Evolutionary conservation across 2,113 vertebrate species (phyloP).

Genomic region (Myxocyprinus asiaticus): DNA sequence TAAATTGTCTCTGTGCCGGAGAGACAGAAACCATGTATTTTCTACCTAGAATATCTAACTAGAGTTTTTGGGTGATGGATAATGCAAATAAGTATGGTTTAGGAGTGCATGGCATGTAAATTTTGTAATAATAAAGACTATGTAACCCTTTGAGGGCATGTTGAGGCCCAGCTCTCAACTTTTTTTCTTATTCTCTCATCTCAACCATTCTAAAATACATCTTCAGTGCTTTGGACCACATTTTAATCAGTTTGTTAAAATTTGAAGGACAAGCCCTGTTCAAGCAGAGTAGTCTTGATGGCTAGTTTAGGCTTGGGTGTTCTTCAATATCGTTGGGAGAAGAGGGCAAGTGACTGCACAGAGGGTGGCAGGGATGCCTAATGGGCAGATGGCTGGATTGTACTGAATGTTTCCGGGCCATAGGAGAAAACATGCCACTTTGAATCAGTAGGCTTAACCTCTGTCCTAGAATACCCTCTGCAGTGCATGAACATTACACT

Average conservation of each 20-base stretch:
- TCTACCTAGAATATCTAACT: neutral
- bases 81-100: neutral
- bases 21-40: neutral
- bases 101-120: conserved; percentile 4
- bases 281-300: neutral
- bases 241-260: neutral
- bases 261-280: neutral
- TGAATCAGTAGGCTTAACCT: conserved; percentile 53
- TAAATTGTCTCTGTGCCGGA: neutral
- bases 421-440: conserved; percentile 60
- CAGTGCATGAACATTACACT: conserved; percentile 4
- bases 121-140: conserved; percentile 55
- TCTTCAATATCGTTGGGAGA: neutral
- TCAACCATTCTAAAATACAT: too few relatives aligned
- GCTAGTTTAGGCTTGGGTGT: neutral
- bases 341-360: neutral
- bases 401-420: conserved; percentile 38
- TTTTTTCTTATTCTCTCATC: too few relatives aligned
- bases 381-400: conserved; percentile 55
- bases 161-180: too few relatives aligned
- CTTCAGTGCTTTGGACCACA: too few relatives aligned
- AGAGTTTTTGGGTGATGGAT: neutral
- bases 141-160: neutral
- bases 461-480: conserved; percentile 38
- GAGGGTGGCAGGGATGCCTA: conserved; percentile 7